Evolutionary conservation across 2,113 vertebrate species (phyloP), one percentile per base, ranked within the genome.

Genomic region (Etheostoma cragini): DNA sequence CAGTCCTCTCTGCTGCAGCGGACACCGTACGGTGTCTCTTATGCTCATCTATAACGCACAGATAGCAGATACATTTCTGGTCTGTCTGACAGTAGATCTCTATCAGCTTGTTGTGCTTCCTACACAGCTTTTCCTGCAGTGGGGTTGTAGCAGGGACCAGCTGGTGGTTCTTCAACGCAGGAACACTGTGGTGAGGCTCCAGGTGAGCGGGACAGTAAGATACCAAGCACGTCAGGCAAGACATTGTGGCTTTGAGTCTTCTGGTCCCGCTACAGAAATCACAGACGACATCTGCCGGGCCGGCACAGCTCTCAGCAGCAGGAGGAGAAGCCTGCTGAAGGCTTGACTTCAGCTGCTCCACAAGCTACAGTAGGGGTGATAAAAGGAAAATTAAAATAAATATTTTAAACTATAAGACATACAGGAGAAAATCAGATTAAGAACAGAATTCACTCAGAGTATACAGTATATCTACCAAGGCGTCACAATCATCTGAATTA

Each of bases 1-100:
- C 1, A 17, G n/a, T 70, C 15, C 68, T 72, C 61, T 76, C 49
- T 50, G 57, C 13, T 19, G 57, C 4, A 12, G 24, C 62, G 0
- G 78, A 5, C 35, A 68, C 12, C 0, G 13, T 76, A 0, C 0
- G 0, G 15, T 85, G 86, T 1, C 0, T 0, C 7, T 11, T 0
- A 19, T 83, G 83, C 12, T 67, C 1, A 0, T 71, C 69, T 4
- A 83, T 0, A 5, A 22, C 1, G n/a, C 87, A 86, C 73, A 81
- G 73, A 38, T 57, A 83, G 71, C 87, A 88, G 53, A 86, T 63
- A 8, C 58, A 78, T 0, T 8, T 53, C 54, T 0, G 0, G 54
- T 84, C 85, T 4, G 13, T 81, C 0, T 5, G 17, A 7, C 85
- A 87, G 69, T 81, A 87, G 47, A 81, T 1, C 52, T 77, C 85